Percentiles rank a stretch among this genome's conserved stretches.
These are phyloP conservation scores for Dysidea cf. avara DNA, from an alignment of 37 sponge, comb jelly and placozoan genomes.

Conservation along the genomic window DNA sequence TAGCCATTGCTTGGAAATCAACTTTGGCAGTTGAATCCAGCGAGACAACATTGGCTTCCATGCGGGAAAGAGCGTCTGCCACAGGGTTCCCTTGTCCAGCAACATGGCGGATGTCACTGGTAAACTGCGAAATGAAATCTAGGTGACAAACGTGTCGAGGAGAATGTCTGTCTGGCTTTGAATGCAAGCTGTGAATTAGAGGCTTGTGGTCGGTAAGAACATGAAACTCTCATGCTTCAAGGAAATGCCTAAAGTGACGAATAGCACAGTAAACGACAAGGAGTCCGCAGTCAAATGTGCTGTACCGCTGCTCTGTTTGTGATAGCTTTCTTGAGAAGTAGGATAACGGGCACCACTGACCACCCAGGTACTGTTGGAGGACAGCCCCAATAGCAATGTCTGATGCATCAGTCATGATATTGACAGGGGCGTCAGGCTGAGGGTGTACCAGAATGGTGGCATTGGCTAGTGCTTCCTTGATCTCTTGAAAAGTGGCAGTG, in stretches of 20 bases:
- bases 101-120: no score
- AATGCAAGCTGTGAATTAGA: neutral
- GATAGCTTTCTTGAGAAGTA: constrained; percentile 38
- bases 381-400: constrained; percentile 26
- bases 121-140: constrained; percentile 66
- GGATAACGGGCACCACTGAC: constrained; percentile 3
- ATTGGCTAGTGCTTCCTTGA: constrained; percentile 31
- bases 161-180: constrained; percentile 5
- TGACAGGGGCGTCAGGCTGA: constrained; percentile 26
- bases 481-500: constrained; percentile 14
- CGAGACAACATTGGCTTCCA: constrained; percentile 45
- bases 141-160: constrained; percentile 30
- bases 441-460: constrained; percentile 50
- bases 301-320: constrained; percentile 30
- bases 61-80: constrained; percentile 62
- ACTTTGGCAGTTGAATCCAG: constrained; percentile 9
- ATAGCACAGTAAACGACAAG: constrained; percentile 26
- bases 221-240: constrained; percentile 40
- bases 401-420: constrained; percentile 58
- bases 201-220: constrained; percentile 32
- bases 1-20: constrained; percentile 28
- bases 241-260: constrained; percentile 33
- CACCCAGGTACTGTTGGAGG: neutral
- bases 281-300: constrained; percentile 46
- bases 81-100: constrained; percentile 42